Conservation (phyloP, 2,888 invertebrate genomes). For the Microplitis deprimator region DNA sequence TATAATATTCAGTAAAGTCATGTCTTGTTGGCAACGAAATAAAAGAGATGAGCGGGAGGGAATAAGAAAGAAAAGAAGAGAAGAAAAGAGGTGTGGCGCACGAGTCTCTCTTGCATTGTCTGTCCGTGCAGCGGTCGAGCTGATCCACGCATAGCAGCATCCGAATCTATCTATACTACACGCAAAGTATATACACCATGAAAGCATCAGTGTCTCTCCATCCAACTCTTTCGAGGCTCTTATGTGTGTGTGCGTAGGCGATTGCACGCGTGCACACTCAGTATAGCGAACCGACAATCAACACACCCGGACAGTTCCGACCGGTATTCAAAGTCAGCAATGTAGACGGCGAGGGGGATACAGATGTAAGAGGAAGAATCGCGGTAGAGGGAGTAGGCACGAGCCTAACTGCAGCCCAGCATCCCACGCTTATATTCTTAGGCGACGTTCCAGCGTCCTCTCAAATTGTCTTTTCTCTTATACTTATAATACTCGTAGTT, state of each 20-base stretch:
- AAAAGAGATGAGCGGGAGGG: constrained; percentile 22
- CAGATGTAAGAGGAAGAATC: constrained; percentile 10
- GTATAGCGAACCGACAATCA: constrained; percentile 38
- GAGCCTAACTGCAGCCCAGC: constrained; percentile 68
- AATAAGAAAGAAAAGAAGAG: constrained; percentile 52
- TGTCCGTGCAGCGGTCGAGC: constrained; percentile 41
- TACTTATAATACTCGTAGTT: background rate
- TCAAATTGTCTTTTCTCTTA: constrained; percentile 27
- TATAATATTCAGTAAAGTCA: constrained; percentile 36
- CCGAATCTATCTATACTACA: constrained; percentile 43
- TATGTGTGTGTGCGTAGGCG: constrained; percentile 39
- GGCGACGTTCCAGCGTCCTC: constrained; percentile 55
- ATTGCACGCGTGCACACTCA: constrained; percentile 44
- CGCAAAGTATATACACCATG: constrained; percentile 23
- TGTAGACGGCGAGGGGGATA: constrained; percentile 15
- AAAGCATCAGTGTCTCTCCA: constrained; percentile 27
- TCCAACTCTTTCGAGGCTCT: constrained; percentile 23
- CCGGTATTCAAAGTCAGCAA: constrained; percentile 64
- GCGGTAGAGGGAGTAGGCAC: constrained; percentile 64
- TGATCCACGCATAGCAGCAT: constrained; percentile 42
- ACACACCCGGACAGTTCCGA: constrained; percentile 50
- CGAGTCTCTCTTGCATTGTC: constrained; percentile 56
- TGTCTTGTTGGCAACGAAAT: constrained; percentile 31
- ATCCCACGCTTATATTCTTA: constrained; percentile 62
- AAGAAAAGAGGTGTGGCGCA: constrained; percentile 67